Evolutionary conservation across 2,113 vertebrate genomes (phyloP).

Genomic region (Phaethornis superciliosus): DNA sequence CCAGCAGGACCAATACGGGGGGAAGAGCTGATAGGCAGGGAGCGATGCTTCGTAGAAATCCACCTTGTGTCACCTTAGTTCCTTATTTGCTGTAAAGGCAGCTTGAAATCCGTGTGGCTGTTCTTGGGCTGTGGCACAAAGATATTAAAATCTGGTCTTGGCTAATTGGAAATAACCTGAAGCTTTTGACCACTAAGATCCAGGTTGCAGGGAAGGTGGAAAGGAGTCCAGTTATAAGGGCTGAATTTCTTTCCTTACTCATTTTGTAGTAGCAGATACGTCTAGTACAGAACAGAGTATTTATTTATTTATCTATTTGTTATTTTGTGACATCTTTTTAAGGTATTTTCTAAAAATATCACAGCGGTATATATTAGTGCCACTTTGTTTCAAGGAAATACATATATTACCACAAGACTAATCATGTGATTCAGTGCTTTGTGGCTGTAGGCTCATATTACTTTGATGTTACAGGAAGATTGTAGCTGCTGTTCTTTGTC

Average conservation of each 20-base stretch:
- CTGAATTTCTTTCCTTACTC: background rate
- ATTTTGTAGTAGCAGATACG: background rate
- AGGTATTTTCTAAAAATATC: background rate
- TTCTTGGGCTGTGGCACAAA: background rate
- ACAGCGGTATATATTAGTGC: background rate
- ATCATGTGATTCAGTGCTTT: background rate
- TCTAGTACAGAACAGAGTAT: background rate
- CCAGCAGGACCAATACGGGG: background rate
- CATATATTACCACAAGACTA: background rate
- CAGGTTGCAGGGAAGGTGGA: fast-evolving
- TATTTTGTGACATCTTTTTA: background rate
- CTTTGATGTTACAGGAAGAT: background rate
- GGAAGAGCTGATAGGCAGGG: fast-evolving
- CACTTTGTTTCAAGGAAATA: background rate
- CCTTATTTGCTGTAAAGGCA: background rate
- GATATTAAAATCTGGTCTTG: background rate
- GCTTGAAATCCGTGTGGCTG: background rate
- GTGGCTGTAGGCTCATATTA: background rate
- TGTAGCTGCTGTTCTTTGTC: background rate
- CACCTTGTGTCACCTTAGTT: fast-evolving
- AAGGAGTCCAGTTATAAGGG: background rate
- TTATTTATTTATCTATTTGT: background rate
- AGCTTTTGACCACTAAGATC: background rate
- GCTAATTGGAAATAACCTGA: background rate
- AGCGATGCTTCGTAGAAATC: background rate